Evolutionary conservation across 2,113 vertebrate genomes (phyloP).

Genomic region (Colistium nudipinnis): DNA sequence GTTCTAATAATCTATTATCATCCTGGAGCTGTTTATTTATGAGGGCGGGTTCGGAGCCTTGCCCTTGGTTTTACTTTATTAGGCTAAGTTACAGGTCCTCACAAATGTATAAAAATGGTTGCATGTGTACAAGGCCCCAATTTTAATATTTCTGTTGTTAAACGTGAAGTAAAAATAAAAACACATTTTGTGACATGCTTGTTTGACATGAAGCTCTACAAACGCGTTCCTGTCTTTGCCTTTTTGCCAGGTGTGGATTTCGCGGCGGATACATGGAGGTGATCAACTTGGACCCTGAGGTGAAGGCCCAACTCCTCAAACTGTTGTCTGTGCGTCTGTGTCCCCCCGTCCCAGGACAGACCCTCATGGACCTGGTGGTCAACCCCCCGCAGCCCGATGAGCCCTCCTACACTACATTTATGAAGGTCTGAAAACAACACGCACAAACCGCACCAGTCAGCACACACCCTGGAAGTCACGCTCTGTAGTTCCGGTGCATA

Average conservation of each 20-base stretch:
- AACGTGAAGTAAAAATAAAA: too few species aligned
- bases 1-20: too few species aligned
- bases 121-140: too few species aligned
- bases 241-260: conserved; percentile 86
- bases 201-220: background rate
- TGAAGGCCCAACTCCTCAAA: conserved; percentile 87
- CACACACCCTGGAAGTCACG: background rate
- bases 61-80: too few species aligned
- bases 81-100: too few species aligned
- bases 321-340: conserved; percentile 89
- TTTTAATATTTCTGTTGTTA: too few species aligned
- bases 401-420: conserved; percentile 84
- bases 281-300: conserved; percentile 87
- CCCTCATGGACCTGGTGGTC: conserved; percentile 83
- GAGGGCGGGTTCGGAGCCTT: too few species aligned
- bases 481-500: too few species aligned
- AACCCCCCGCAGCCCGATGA: conserved; percentile 85
- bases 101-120: too few species aligned
- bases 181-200: too few species aligned
- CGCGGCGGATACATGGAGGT: conserved; percentile 92
- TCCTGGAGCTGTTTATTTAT: too few species aligned
- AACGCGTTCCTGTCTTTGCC: background rate
- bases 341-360: conserved; percentile 86
- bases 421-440: conserved; percentile 73
- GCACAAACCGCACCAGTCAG: too few species aligned